Evolutionary conservation across 2,113 vertebrate genomes (phyloP), one percentile per base, ranked within the genome.

Genomic region (Cinclus cinclus): DNA sequence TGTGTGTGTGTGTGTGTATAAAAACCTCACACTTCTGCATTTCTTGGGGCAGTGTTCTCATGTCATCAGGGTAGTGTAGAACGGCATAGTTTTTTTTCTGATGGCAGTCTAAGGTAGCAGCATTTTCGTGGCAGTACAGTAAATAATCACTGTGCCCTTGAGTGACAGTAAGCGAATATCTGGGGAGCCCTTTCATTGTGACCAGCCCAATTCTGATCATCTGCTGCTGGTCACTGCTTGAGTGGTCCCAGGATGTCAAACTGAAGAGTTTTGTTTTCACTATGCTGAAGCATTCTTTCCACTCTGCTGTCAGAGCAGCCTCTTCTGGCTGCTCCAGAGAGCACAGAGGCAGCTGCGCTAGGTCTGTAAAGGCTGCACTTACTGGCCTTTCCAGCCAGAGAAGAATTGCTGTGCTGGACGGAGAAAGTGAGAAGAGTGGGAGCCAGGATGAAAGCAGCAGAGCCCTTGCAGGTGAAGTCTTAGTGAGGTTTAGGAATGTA

Each of bases 401-500:
- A 74, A 83, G 88, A 55, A n/a, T 77, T 52, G 35, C 90, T 95
- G 92, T 86, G 88, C 97, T 90, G 55, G 70, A 35, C 25, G 41
- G 86, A 62, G 44, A 79, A 75, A 49, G 70, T 64, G 71, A 84
- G 94, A 95, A 91, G 81, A 92, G 59, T 46, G 82, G 83, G 60
- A 81, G 56, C 87, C 98, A 96, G 95, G 91, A 98, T 98, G 98
- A 96, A 97, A 90, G 97, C 97, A 0, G 91, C 97, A 46, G 89
- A 97, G 41, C 90, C 94, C 75, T 82, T 97, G 92, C 98, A 98
- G 98, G 98, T 98, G 98, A 98, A 94, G 47, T 55, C 63, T 81
- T 83, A 90, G 90, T 44, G 80, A 73, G 64, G 73, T 60, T 47
- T 13, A 53, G 63, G 87, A 41, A 27, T 37, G 46, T 63, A 59